phyloP scores from a whole-genome alignment of 1,140 invertebrate species.

The Eurosta solidaginis region DNA sequence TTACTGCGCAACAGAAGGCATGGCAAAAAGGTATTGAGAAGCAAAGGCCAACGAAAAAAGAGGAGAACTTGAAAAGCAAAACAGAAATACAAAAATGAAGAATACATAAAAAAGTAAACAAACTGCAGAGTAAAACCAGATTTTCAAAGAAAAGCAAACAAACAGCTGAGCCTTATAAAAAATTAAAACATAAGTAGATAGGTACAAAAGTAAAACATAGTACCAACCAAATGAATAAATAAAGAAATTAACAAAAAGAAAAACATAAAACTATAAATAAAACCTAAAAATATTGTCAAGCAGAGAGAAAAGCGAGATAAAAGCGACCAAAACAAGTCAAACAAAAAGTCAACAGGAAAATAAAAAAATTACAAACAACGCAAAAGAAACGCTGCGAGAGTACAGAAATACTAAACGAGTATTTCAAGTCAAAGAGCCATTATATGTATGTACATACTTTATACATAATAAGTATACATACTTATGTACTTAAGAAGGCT shows the following conservation, averaged over 20 bases:
- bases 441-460: not conserved
- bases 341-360: not conserved
- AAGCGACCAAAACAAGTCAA: not conserved
- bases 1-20: conserved; percentile 17
- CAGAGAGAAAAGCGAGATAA: not conserved
- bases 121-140: too few relatives aligned
- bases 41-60: not conserved
- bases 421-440: conserved; percentile 11
- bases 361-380: not conserved
- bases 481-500: not conserved
- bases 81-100: not conserved
- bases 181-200: not conserved
- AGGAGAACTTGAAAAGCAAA: not conserved
- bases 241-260: not conserved
- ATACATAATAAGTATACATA: not conserved
- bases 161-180: not conserved
- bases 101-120: not conserved
- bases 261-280: not conserved
- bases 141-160: not conserved
- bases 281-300: not conserved
- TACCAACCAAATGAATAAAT: not conserved
- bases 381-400: not conserved
- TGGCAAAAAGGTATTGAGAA: not conserved
- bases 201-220: not conserved
- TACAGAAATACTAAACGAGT: conserved; percentile 13